Percentiles rank a stretch among this genome's conserved stretches.
These are phyloP conservation scores for Lineus longissimus DNA, from an alignment of 1,140 invertebrate genomes.

Conservation along the genomic window DNA sequence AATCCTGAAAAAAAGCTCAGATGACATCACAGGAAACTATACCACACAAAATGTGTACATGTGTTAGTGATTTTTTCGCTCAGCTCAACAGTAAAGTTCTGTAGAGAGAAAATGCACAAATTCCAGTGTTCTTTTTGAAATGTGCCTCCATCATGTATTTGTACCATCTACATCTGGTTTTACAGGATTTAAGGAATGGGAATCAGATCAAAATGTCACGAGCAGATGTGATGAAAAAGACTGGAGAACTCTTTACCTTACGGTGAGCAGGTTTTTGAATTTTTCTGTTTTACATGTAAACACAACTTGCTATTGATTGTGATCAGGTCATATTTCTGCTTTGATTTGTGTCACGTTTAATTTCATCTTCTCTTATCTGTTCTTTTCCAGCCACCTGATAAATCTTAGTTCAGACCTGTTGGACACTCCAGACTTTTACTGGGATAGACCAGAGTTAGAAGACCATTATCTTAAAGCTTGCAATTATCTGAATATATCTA, in stretches of 20 bases:
- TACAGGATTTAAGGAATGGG: slow-evolving; percentile 69
- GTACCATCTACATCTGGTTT: background rate
- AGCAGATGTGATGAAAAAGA: slow-evolving; percentile 76
- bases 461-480: slow-evolving; percentile 74
- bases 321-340: too few species aligned
- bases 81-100: too few species aligned
- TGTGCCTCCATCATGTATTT: too few species aligned
- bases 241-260: slow-evolving; percentile 84
- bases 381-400: slow-evolving; percentile 65
- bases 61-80: too few species aligned
- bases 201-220: slow-evolving; percentile 65
- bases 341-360: too few species aligned
- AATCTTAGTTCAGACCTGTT: slow-evolving; percentile 90
- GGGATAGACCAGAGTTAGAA: slow-evolving; percentile 88
- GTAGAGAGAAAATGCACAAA: too few species aligned
- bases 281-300: too few species aligned
- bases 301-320: too few species aligned
- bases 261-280: slow-evolving; percentile 46
- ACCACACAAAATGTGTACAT: too few species aligned
- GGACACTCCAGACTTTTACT: slow-evolving; percentile 95
- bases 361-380: slow-evolving; percentile 6
- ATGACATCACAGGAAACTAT: too few species aligned
- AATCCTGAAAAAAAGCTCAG: too few species aligned
- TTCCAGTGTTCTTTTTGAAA: too few species aligned
- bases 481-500: slow-evolving; percentile 76